These are phyloP conservation scores for Norana najaformis DNA, from an alignment of 2,888 invertebrate genomes.

Conservation along the genomic window DNA sequence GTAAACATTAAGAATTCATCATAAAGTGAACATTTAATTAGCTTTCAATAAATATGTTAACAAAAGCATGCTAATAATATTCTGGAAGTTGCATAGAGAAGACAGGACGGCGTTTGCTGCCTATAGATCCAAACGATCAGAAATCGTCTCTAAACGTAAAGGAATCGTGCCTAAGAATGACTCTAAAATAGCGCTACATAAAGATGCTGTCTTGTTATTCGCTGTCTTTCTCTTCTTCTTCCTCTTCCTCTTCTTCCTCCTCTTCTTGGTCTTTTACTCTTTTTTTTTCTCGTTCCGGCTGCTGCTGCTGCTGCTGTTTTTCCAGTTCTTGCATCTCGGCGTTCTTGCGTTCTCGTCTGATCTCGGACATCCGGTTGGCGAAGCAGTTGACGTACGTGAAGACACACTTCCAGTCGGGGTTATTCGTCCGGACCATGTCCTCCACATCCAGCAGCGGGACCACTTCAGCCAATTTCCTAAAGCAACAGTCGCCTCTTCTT, in stretches of 20 bases:
- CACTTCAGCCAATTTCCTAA: constrained; percentile 94
- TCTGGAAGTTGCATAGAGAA: background rate
- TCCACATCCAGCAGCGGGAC: constrained; percentile 95
- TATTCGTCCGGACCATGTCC: constrained; percentile 90
- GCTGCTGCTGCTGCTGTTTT: background rate
- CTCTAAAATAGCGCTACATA: constrained; percentile 13
- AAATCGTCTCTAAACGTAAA: background rate
- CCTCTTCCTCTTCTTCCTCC: background rate
- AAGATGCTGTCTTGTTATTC: background rate
- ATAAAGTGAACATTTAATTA: too few species aligned
- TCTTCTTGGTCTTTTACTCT: background rate
- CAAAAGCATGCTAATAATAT: background rate
- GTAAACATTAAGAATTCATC: too few species aligned
- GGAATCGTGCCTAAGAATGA: background rate
- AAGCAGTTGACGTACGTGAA: constrained; percentile 98
- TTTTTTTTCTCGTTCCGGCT: background rate
- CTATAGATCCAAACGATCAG: background rate
- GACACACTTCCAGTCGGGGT: constrained; percentile 99
- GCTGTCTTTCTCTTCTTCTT: background rate
- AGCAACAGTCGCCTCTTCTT: constrained; percentile 46
- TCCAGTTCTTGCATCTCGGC: background rate
- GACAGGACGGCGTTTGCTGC: background rate
- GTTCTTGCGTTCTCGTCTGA: background rate
- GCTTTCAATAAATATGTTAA: too few species aligned
- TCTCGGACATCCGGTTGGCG: constrained; percentile 41